Conservation (phyloP, 2,888 invertebrate species). For the Cremastinae sp. region DNA sequence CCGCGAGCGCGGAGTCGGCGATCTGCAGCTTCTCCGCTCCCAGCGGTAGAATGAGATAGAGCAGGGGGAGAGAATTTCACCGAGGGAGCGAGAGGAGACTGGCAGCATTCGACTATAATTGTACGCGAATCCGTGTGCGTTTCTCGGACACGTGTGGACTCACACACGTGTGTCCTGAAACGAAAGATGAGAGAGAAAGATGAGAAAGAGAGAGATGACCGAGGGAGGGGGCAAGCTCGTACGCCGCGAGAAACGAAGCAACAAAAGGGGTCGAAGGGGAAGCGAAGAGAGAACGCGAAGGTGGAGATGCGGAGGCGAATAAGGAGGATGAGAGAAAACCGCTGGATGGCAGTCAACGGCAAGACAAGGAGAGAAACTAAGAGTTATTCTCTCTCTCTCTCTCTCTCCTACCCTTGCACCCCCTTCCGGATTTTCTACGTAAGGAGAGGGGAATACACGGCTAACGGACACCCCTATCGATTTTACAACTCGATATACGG, state of each 20-base stretch:
- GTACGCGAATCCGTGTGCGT: constrained; percentile 20
- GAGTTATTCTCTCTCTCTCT: constrained; percentile 75
- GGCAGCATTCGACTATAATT: constrained; percentile 66
- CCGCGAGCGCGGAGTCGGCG: constrained; percentile 58
- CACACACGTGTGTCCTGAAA: constrained; percentile 29
- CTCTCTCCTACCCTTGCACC: constrained; percentile 51
- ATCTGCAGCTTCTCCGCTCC: constrained; percentile 49
- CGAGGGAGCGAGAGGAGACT: constrained; percentile 54
- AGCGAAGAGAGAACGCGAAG: constrained; percentile 65
- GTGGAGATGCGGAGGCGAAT: constrained; percentile 62
- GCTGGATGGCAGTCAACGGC: constrained; percentile 56
- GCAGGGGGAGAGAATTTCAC: constrained; percentile 34
- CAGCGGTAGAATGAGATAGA: constrained; percentile 53
- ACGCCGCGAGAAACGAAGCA: constrained; percentile 72
- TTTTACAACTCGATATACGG: constrained; percentile 81
- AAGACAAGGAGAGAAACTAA: constrained; percentile 63
- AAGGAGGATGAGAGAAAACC: constrained; percentile 55
- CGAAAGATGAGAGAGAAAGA: constrained; percentile 47
- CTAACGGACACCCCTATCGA: constrained; percentile 81
- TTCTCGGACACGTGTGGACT: constrained; percentile 31
- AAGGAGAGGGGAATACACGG: constrained; percentile 75
- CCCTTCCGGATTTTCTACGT: constrained; percentile 68
- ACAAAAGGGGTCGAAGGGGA: constrained; percentile 80
- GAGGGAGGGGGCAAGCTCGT: constrained; percentile 63
- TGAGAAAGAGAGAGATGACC: constrained; percentile 50